A percentile compares a stretch with the other conserved stretches of the same genome.
These are phyloP conservation scores for Drosophila diplacantha DNA, from an alignment of 2,888 invertebrate species.

Conservation along the genomic window DNA sequence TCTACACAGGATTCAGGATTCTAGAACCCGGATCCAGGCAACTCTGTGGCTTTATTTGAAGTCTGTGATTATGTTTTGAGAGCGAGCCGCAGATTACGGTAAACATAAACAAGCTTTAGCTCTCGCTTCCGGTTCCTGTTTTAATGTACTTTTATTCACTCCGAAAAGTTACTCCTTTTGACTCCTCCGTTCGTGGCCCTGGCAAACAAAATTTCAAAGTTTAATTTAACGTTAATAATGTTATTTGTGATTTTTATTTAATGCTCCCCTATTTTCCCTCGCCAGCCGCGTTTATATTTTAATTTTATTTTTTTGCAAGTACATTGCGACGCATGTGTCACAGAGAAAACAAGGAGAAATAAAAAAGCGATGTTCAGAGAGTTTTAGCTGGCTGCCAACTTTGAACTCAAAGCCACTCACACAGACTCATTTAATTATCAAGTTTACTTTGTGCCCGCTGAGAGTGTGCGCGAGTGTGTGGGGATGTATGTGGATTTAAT, in stretches of 20 bases:
- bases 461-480: conserved; percentile 11
- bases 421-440: conserved; percentile 53
- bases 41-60: conserved; percentile 40
- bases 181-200: conserved; percentile 20
- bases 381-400: conserved; percentile 49
- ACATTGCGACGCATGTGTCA: conserved; percentile 32
- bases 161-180: conserved; percentile 20
- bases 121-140: conserved; percentile 33
- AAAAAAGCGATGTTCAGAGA: conserved; percentile 25
- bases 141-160: conserved; percentile 33
- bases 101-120: conserved; percentile 43
- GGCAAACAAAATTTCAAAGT: conserved; percentile 60
- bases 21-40: neutral
- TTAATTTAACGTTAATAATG: conserved; percentile 71
- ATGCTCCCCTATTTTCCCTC: neutral
- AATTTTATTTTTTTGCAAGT: conserved; percentile 14
- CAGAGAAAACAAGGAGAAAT: conserved; percentile 3
- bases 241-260: conserved; percentile 43
- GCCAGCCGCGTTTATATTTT: neutral
- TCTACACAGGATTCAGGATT: neutral
- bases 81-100: conserved; percentile 42
- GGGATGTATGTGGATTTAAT: conserved; percentile 54
- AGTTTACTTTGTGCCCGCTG: conserved; percentile 35
- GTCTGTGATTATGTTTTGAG: conserved; percentile 46
- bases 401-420: conserved; percentile 58